A percentile compares a stretch with the other conserved stretches of the same genome.
Conservation (phyloP, 2,888 invertebrate species). For the Perizoma affinitatum region DNA sequence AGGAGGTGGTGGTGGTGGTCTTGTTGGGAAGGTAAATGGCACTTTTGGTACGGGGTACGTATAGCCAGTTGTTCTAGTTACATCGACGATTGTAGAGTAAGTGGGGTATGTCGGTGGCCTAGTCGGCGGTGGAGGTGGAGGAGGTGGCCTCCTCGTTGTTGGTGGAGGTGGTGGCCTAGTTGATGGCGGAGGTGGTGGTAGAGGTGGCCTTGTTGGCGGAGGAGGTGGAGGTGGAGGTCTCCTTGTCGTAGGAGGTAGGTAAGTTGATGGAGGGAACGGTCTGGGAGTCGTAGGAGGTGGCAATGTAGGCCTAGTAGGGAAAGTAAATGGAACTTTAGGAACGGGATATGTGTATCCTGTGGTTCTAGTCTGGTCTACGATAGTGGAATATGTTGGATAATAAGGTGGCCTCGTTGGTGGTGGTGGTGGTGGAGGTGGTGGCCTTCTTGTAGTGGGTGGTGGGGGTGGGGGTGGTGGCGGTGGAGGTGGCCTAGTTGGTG, state of each 20-base stretch:
- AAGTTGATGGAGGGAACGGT: conserved; percentile 28
- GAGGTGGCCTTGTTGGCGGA: conserved; percentile 30
- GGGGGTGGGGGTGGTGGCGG: conserved; percentile 33
- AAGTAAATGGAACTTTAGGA: conserved; percentile 38
- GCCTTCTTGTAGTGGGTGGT: conserved; percentile 26
- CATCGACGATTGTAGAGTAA: conserved; percentile 41
- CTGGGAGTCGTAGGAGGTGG: conserved; percentile 33
- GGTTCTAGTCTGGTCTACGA: conserved; percentile 7
- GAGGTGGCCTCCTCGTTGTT: conserved; percentile 1
- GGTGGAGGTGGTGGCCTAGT: conserved; percentile 29
- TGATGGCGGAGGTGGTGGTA: conserved; percentile 30
- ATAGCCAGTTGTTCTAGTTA: conserved; percentile 57
- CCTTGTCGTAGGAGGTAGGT: conserved; percentile 11
- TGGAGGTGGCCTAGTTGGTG: conserved; percentile 34
- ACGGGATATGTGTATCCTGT: conserved; percentile 42
- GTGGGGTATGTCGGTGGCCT: conserved; percentile 26
- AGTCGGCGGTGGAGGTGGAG: conserved; percentile 16
- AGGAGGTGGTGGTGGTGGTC: conserved; percentile 31
- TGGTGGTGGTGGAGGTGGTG: conserved; percentile 28
- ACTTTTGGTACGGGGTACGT: conserved; percentile 56
- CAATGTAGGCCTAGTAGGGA: conserved; percentile 22
- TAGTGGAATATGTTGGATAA: conserved; percentile 2
- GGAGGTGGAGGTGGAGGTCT: conserved; percentile 20
- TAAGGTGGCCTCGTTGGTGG: conserved; percentile 28
- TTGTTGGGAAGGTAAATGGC: conserved; percentile 51